These are phyloP conservation scores for Aurelia sp. DNA, from an alignment of 30 jellyfish, hydroid and myxozoan genomes.

Conservation along the genomic window DNA sequence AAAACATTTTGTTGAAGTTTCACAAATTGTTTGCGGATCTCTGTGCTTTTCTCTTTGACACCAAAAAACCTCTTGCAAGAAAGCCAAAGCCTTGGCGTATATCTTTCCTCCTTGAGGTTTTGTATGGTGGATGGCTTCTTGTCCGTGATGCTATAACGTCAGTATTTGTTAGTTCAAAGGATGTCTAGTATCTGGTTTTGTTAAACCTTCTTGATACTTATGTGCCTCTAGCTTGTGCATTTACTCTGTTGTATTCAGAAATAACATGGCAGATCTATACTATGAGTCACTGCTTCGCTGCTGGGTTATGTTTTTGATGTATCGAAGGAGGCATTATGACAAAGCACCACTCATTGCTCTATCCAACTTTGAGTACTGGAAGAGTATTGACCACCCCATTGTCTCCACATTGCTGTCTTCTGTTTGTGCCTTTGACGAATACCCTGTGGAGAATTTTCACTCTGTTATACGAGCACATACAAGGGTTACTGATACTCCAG, in stretches of 20 bases:
- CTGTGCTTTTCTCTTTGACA: constrained; percentile 16
- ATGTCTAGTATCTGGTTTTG: constrained; percentile 22
- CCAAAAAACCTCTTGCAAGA: constrained; percentile 39
- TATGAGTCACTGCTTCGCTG: constrained; percentile 2
- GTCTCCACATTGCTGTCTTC: neutral
- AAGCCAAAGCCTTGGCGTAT: constrained; percentile 52
- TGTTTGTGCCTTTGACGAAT: neutral
- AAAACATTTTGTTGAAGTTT: constrained; percentile 3
- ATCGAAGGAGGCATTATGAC: constrained; percentile 16
- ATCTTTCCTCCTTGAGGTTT: constrained; percentile 15
- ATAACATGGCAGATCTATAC: constrained; percentile 5
- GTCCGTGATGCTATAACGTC: constrained; percentile 17
- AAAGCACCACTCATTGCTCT: constrained; percentile 32
- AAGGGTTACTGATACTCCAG: neutral
- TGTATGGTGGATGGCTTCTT: constrained; percentile 38
- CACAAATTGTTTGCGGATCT: constrained; percentile 21
- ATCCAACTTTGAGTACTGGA: constrained; percentile 19
- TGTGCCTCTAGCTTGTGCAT: constrained; percentile 5
- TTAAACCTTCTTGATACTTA: constrained; percentile 8
- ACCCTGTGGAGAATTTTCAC: neutral
- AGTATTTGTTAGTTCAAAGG: constrained; percentile 7
- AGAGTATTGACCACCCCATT: constrained; percentile 14
- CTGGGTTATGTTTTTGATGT: constrained; percentile 12
- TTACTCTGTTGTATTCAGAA: constrained; percentile 8
- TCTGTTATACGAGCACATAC: constrained; percentile 6